These are phyloP conservation scores for Oceanodroma tethys DNA, from an alignment of 2,113 vertebrate genomes.

Conservation along the genomic window DNA sequence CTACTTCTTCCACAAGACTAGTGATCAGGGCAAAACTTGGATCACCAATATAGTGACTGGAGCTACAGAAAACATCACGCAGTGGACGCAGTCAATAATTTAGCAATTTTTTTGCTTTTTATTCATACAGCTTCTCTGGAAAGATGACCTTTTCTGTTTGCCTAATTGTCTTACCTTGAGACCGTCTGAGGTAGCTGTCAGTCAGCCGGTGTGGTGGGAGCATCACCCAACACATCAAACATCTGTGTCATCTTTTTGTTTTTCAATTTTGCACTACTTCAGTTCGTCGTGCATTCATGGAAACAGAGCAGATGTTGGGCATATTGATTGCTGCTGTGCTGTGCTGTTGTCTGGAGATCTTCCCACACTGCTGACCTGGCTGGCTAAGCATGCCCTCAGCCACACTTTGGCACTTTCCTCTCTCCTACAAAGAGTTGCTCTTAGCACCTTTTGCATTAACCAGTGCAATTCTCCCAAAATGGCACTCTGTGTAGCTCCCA, in stretches of 20 bases:
- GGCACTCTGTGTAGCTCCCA: background rate
- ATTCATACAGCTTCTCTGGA: background rate
- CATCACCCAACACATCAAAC: background rate
- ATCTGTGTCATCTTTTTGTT: background rate
- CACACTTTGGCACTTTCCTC: background rate
- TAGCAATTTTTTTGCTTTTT: background rate
- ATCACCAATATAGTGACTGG: fast-evolving
- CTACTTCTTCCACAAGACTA: background rate
- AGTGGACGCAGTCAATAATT: background rate
- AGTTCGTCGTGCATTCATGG: background rate
- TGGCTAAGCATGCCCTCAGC: background rate
- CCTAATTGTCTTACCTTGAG: background rate
- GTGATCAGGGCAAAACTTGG: background rate
- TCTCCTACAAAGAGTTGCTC: background rate
- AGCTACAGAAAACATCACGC: background rate
- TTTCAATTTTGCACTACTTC: background rate
- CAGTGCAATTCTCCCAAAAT: background rate
- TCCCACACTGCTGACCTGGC: background rate
- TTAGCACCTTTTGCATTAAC: background rate
- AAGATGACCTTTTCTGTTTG: background rate
- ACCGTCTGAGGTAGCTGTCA: background rate
- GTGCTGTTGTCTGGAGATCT: background rate
- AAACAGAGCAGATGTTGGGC: background rate
- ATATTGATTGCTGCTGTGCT: background rate
- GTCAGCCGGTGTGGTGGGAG: background rate